phyloP scores from a whole-genome alignment of 2,113 vertebrate species.

The Cynopterus brachyotis region DNA sequence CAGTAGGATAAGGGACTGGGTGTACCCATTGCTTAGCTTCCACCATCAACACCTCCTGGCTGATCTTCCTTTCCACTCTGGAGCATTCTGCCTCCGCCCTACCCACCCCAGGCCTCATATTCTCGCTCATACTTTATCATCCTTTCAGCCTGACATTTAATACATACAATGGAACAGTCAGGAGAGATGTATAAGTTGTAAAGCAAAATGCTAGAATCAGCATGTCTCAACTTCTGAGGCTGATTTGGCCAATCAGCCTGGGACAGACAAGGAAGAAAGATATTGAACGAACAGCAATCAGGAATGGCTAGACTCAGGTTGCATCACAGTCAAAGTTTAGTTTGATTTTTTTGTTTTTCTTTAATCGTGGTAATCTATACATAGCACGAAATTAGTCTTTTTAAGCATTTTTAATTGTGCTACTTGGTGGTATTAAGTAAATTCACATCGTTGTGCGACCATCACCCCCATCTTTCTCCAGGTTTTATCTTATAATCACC shows the following conservation, averaged over 20 bases:
- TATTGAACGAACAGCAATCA: not conserved
- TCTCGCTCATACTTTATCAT: not conserved
- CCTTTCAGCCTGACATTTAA: not conserved
- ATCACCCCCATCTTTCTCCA: fast-evolving
- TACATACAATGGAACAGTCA: not conserved
- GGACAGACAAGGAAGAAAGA: not conserved
- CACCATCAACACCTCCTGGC: not conserved
- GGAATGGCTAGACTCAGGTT: not conserved
- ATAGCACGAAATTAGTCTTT: not conserved
- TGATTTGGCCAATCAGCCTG: not conserved
- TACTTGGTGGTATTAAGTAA: not conserved
- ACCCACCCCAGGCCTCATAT: not conserved
- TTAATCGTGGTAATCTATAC: not conserved
- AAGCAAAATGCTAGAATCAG: not conserved
- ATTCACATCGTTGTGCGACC: not conserved
- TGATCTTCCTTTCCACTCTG: not conserved
- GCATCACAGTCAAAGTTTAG: not conserved
- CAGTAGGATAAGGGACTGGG: not conserved
- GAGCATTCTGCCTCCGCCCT: not conserved
- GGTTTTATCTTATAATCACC: not conserved
- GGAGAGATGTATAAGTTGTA: not conserved
- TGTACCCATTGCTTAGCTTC: too few relatives aligned
- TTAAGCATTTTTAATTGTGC: not conserved
- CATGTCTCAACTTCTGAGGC: not conserved
- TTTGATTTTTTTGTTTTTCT: not conserved